Evolutionary conservation across 1,140 invertebrate genomes (phyloP), one percentile per base, ranked within the genome.

Genomic region (Polypedilum pembai): DNA sequence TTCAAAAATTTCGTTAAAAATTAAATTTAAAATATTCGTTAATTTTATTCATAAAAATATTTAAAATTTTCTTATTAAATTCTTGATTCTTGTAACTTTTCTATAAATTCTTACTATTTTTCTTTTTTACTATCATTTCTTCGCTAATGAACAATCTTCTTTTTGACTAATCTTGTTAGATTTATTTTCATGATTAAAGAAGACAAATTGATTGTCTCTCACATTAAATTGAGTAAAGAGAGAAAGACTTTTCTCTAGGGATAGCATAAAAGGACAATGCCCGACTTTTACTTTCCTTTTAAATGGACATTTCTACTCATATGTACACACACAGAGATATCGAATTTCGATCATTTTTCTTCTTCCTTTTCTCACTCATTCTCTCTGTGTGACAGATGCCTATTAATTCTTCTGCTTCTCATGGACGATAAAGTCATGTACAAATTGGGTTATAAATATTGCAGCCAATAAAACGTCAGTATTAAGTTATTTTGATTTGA

Each of bases 371-470:
- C 8, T 10, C 41, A 45, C 15, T 45, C 41, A 15, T 45, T 56
- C 15, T 56, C 65, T 18, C 8, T 2, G 20, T 69, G 8, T 18
- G 65, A 69, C 65, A 69, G 65, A 69, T 69, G 65, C 17, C 65
- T 21, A 69, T 69, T 69, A 69, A 69, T 69, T 69, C 17, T 56
- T 12, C 45, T 56, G n/a, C 8, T 4, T n/a, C 45, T 56, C 45
- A 56, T 56, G 12, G 45, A 56, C 45, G n/a, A 56, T n/a, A 56
- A 69, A 20, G 65, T 20, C 24, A 20, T 7, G 65, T 10, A 69
- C 65, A 69, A 69, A 69, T 69, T 69, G 65, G 65, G 65, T 69
- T 69, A 21, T 69, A 69, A 69, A 69, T 69, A 69, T 69, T 69
- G 65, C 65, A 69, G 65, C 45, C 45, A 56, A 56, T n/a, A 56